These are phyloP conservation scores for Himalopsyche tibetana DNA, from an alignment of 2,888 invertebrate genomes.

Conservation along the genomic window DNA sequence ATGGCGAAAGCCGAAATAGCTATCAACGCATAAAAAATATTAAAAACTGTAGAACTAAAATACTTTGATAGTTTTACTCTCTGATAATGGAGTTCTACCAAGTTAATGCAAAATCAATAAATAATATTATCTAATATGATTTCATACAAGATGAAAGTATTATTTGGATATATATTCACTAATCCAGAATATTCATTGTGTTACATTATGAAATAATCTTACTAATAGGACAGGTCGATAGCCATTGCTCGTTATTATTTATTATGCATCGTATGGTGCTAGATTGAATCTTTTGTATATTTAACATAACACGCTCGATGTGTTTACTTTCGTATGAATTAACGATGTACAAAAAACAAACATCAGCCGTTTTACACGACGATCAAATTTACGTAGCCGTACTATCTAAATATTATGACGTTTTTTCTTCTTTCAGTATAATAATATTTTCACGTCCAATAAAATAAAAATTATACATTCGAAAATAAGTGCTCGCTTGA, in stretches of 20 bases:
- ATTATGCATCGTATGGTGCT: neutral
- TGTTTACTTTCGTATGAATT: conserved; percentile 20
- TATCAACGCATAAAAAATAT: no score
- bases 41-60: no score
- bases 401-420: conserved; percentile 30
- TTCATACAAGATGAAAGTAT: no score
- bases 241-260: neutral
- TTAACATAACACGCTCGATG: conserved; percentile 24
- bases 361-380: conserved; percentile 3
- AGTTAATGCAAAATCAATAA: no score
- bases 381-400: conserved; percentile 20
- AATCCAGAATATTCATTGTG: no score
- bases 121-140: no score
- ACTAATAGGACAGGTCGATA: neutral
- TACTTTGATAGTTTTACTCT: no score
- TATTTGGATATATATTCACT: no score
- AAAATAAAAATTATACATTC: neutral
- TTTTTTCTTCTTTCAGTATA: neutral
- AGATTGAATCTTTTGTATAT: conserved; percentile 29
- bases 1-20: no score
- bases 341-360: conserved; percentile 26
- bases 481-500: neutral
- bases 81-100: no score
- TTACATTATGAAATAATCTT: no score
- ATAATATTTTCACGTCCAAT: neutral